These are phyloP conservation scores for Pseudococcus jackbeardsleyi DNA, from an alignment of 2,888 invertebrate species.

Conservation along the genomic window DNA sequence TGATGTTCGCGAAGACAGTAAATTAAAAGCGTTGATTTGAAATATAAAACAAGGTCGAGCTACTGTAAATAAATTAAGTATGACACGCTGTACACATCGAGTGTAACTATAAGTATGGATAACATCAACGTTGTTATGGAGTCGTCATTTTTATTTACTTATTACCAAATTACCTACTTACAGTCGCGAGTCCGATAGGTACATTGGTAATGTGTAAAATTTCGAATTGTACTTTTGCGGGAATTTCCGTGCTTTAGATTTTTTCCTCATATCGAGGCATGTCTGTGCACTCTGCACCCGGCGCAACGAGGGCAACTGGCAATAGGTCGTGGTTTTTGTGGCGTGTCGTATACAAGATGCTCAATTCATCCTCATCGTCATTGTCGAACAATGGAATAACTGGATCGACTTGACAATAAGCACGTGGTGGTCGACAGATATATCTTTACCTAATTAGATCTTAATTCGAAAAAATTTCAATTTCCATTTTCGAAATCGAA, in stretches of 20 bases:
- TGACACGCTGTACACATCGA: conserved; percentile 58
- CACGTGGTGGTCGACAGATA: neutral
- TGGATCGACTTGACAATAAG: neutral
- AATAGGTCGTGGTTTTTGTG: neutral
- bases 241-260: neutral
- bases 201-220: too few species aligned
- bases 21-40: conserved; percentile 64
- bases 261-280: too few species aligned
- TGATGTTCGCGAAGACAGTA: conserved; percentile 44
- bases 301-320: neutral
- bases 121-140: conserved; percentile 17
- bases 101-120: neutral
- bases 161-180: too few species aligned
- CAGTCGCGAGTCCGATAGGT: too few species aligned
- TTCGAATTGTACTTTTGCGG: neutral
- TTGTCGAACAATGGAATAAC: neutral
- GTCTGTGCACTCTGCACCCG: too few species aligned
- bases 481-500: too few species aligned
- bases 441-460: too few species aligned
- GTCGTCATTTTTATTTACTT: conserved; percentile 25
- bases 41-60: conserved; percentile 64
- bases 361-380: neutral
- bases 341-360: neutral
- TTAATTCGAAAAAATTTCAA: too few species aligned
- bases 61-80: conserved; percentile 59